A percentile compares a stretch with the other conserved stretches of the same genome.
Evolutionary conservation across 2,113 vertebrate species (phyloP).

Genomic region (Hemibagrus wyckioides): DNA sequence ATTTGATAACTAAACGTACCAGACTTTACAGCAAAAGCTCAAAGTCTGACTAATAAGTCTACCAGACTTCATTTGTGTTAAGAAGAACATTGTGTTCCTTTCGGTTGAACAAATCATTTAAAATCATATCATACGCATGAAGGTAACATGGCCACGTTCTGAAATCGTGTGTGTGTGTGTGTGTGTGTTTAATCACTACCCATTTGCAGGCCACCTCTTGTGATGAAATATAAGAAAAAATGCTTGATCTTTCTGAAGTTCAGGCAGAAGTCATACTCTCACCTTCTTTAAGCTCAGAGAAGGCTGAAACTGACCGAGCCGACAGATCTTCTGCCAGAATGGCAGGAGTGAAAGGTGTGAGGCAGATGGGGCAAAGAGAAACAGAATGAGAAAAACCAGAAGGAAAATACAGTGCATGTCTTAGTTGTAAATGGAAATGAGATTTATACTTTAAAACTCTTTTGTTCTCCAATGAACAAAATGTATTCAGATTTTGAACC

Average conservation of each 20-base stretch:
- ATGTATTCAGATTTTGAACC: neutral
- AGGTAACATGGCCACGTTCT: neutral
- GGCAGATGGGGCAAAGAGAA: constrained; percentile 30
- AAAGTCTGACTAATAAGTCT: neutral
- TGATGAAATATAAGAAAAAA: constrained; percentile 46
- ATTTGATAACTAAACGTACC: neutral
- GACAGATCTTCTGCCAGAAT: constrained; percentile 47
- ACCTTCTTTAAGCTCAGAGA: constrained; percentile 36
- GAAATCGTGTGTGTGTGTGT: neutral
- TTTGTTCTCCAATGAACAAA: neutral
- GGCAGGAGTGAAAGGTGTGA: constrained; percentile 24
- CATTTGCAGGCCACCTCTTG: constrained; percentile 61
- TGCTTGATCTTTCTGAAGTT: constrained; percentile 36
- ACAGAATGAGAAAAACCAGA: neutral
- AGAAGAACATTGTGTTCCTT: neutral
- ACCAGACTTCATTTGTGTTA: neutral
- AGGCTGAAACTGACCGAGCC: constrained; percentile 19
- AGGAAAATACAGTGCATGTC: neutral
- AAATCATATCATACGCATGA: constrained; percentile 21
- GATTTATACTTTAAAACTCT: too few relatives aligned
- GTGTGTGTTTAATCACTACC: constrained; percentile 28
- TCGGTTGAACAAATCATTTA: neutral
- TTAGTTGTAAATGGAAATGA: too few relatives aligned
- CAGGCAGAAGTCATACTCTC: constrained; percentile 39
- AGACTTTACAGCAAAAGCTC: neutral